Base-by-base conservation (phyloP, 2,113 vertebrate species). In the Microtus ochrogaster region DNA sequence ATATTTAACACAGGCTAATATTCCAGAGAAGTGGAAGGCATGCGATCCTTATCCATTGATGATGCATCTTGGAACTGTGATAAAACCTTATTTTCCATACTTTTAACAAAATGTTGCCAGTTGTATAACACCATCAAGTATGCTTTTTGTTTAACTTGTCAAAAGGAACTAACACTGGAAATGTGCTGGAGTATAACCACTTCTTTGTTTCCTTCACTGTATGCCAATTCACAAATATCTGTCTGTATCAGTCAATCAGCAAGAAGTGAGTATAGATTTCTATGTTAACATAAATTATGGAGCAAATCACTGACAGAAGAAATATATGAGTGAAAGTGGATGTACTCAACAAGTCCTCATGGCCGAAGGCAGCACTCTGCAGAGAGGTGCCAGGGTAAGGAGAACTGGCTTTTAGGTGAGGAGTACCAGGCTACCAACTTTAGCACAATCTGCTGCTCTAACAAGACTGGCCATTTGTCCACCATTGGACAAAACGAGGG, bases 341-440 rank as follows among this genome's bases (percentile, higher is more conserved):
- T 12, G n/a, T 12, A n/a, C 3, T 61, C 30, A 72, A 68, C 26
- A 77, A 61, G 4, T 52, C 10, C 76, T 21, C 17, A 47, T 1
- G n/a, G 33, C 4, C 3, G 17, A 28, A 70, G 2, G 30, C 0
- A 26, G 39, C 12, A 85, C 16, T 39, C 24, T 61, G 9, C 36
- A 28, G 3, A 33, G 10, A 36, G 7, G 30, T 2, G 2, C 22
- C 22, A 49, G 2, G 66, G 12, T 39, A 58, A 49, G 65, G 72
- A 70, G 55, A 76, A 7, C 39, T 28, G 19, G 3, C 49, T 8
- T 41, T 0, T 10, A 13, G 11, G 9, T 0, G 2, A 39, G 8
- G 2, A 33, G 30, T 36, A 4, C 5, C 3, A 55, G 94, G 21
- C 30, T 55, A 7, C 4, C 13, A 76, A 65, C 14, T 83, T 83